Base-by-base conservation (phyloP, 2,797 vertebrate species). In the Acrocephalus scirpaceus region DNA sequence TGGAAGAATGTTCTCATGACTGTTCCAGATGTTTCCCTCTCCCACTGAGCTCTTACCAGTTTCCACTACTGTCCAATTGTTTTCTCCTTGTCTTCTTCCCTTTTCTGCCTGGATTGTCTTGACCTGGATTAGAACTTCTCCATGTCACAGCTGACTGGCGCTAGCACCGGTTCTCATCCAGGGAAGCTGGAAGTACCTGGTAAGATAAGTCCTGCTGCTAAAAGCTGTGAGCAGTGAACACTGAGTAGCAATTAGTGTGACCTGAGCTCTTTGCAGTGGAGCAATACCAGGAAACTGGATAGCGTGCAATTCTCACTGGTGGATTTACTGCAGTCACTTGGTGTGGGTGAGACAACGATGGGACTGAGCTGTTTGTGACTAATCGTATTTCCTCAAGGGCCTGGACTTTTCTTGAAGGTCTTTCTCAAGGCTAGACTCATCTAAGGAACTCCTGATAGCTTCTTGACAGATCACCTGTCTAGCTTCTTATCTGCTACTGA, bases 401-500 rank as follows among this genome's bases (percentile, higher is more conserved):
- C 51, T 30, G 56, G 79, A 36, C 48, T 81, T 91, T 93, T 73
- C 85, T 47, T 50, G 73, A 86, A 70, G 76, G 15, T 91, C 56
- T 82, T 92, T 85, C 73, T 90, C 74, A 91, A 44, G 48, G 48
- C 25, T 60, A 29, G 71, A 73, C n/a, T 83, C 76, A 64, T 92
- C 51, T 36, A 42, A 38, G 48, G 23, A 86, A 36, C 9, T 57
- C 72, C 50, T 34, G n/a, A 34, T 29, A 66, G 25, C 54, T 86
- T 86, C 58, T 48, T 15, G 16, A 60, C 85, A 69, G 53, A 53
- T 93, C 74, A 87, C 38, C 57, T 71, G 60, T 79, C 77, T 93
- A 86, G 23, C n/a, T 76, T 60, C 60, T 94, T 91, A 74, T 88
- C 80, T 79, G 60, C 45, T 66, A 36, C 56, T 84, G 80, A 92